Evolutionary conservation across 1,140 invertebrate genomes (phyloP).

Genomic region (Rhizoglyphus robini): DNA sequence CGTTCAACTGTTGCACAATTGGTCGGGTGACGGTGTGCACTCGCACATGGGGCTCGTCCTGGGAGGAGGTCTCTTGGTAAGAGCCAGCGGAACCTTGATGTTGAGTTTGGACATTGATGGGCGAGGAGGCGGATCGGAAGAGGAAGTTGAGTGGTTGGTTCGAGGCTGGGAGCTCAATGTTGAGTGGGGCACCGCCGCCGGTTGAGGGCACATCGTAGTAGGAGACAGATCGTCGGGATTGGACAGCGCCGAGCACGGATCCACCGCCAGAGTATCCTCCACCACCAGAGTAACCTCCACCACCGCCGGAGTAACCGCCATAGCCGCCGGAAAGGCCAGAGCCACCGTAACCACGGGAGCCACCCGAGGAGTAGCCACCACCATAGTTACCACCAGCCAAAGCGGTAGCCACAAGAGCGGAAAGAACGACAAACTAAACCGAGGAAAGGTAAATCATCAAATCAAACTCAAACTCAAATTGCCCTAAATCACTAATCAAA

Average conservation of each 20-base stretch:
- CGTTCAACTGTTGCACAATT: background rate
- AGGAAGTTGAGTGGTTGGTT: background rate
- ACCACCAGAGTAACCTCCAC: slow-evolving; percentile 10
- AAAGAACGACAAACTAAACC: background rate
- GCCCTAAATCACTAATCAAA: no score
- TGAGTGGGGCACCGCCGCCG: background rate
- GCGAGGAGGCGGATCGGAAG: background rate
- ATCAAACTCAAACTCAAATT: no score
- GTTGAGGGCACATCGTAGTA: slow-evolving; percentile 16
- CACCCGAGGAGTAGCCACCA: no score
- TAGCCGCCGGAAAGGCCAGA: background rate
- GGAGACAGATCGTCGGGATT: background rate
- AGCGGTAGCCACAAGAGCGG: background rate
- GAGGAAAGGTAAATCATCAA: background rate
- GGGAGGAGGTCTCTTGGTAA: slow-evolving; percentile 4
- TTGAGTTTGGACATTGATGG: background rate
- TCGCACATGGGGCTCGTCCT: slow-evolving; percentile 16
- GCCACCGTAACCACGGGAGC: no score
- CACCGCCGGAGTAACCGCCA: slow-evolving; percentile 13
- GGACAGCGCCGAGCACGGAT: background rate
- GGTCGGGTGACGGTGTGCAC: background rate
- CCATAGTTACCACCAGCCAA: no score
- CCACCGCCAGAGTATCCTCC: background rate
- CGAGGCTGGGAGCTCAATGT: slow-evolving; percentile 2
- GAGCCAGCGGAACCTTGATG: slow-evolving; percentile 8